Conservation (phyloP, 2,113 vertebrate species). For the Odontophorus gujanensis region DNA sequence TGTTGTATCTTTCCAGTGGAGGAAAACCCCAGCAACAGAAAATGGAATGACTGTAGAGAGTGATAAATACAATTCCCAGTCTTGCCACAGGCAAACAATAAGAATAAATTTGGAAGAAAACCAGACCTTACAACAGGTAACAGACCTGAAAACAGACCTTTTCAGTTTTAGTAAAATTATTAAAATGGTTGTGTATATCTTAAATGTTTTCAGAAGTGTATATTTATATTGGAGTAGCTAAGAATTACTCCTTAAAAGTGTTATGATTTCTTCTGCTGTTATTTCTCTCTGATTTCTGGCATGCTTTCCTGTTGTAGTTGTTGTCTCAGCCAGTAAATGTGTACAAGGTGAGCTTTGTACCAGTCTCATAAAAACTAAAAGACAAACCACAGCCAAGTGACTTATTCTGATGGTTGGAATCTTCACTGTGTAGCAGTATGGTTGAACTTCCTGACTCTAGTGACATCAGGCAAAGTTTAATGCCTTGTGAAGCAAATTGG, state of each 20-base stretch:
- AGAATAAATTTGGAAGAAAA: background rate
- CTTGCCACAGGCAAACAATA: background rate
- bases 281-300: background rate
- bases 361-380: too few relatives aligned
- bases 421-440: background rate
- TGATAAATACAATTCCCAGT: background rate
- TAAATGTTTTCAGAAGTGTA: background rate
- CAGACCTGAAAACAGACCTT: too few relatives aligned
- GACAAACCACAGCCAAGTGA: too few relatives aligned
- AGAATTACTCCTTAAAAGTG: background rate
- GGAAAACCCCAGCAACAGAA: background rate
- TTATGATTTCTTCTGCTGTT: background rate
- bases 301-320: background rate
- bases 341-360: rapidly evolving
- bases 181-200: background rate
- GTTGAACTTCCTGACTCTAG: background rate
- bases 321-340: background rate
- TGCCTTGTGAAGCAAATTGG: background rate
- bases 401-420: background rate
- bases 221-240: background rate
- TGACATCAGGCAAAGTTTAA: background rate
- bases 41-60: background rate
- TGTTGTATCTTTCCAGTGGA: background rate
- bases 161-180: background rate
- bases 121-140: too few relatives aligned